Evolutionary conservation across 2,113 vertebrate genomes (phyloP).

Genomic region (Hemibagrus wyckioides): DNA sequence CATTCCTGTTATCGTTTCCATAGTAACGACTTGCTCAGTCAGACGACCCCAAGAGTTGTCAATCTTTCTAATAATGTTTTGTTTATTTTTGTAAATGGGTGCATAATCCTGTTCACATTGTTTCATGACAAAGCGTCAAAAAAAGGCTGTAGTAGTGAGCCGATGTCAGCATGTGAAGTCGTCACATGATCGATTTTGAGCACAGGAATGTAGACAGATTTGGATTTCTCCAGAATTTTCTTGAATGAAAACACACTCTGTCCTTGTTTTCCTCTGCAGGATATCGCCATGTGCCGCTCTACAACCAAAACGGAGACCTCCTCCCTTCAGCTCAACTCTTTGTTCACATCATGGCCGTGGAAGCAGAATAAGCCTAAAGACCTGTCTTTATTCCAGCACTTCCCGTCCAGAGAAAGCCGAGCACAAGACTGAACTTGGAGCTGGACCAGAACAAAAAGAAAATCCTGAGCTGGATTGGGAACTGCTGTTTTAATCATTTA

Average conservation of each 20-base stretch:
- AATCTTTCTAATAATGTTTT: no score
- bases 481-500: neutral
- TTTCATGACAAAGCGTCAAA: no score
- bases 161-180: no score
- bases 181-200: no score
- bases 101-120: no score
- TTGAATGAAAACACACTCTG: neutral
- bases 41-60: no score
- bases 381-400: neutral
- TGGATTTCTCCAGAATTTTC: neutral
- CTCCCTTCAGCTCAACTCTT: constrained; percentile 88
- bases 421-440: neutral
- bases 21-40: neutral
- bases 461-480: neutral
- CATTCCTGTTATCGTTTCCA: neutral
- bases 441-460: neutral
- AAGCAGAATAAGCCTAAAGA: constrained; percentile 55
- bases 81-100: no score
- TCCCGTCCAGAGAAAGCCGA: neutral
- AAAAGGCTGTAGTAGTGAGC: no score
- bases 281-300: constrained; percentile 91
- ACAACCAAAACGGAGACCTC: constrained; percentile 80
- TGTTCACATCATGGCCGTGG: constrained; percentile 78
- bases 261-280: constrained; percentile 70
- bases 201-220: no score